Percentiles rank a stretch among this genome's conserved stretches.
Evolutionary conservation across 2,113 vertebrate species (phyloP).

Genomic region (Ceyx melanurus): DNA sequence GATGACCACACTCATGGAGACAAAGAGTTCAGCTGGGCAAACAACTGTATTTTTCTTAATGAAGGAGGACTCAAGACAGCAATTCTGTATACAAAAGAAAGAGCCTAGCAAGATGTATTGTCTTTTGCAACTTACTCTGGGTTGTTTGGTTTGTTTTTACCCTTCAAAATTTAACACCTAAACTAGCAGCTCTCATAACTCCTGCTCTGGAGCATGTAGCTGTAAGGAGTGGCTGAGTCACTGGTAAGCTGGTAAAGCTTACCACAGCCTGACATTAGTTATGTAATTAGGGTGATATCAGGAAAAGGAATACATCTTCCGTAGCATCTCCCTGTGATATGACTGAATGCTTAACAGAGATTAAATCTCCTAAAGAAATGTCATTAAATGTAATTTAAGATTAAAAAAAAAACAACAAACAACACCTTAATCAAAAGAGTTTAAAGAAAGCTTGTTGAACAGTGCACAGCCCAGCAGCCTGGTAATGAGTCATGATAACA

Average conservation of each 20-base stretch:
- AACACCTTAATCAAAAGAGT: neutral
- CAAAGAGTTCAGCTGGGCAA: neutral
- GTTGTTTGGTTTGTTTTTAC: neutral
- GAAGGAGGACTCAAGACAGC: neutral
- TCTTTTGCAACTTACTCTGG: neutral
- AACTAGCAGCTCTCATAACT: neutral
- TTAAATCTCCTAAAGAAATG: neutral
- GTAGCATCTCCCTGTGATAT: neutral
- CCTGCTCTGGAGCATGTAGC: accelerated
- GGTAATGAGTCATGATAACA: neutral
- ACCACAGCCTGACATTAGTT: neutral
- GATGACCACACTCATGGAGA: accelerated
- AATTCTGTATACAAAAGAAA: neutral
- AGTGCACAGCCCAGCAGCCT: neutral
- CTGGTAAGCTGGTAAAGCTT: neutral
- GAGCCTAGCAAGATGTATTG: accelerated
- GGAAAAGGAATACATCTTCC: neutral
- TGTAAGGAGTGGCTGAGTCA: neutral
- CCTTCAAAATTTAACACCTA: neutral
- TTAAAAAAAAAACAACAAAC: neutral
- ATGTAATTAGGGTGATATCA: neutral
- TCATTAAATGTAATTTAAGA: neutral
- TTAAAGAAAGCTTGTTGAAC: neutral
- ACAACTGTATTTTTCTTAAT: neutral
- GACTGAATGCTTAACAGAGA: neutral